Percentiles rank a stretch among this genome's conserved stretches.
Conservation (phyloP, 1,140 invertebrate species). For the Apis dorsata region DNA sequence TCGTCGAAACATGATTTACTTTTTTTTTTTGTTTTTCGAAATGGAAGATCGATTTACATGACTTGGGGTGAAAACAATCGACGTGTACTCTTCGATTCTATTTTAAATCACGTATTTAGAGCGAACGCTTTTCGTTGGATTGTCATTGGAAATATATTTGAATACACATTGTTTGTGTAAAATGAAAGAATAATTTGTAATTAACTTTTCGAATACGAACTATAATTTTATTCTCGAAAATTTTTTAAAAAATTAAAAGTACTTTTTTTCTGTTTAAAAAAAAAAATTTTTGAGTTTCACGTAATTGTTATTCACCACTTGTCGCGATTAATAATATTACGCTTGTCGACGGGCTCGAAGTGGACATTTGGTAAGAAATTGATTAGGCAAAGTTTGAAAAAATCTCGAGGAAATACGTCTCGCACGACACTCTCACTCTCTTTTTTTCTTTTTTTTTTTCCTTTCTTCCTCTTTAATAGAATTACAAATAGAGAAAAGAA, state of each 20-base stretch:
- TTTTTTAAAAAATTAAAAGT: neutral
- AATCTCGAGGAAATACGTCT: conserved; percentile 27
- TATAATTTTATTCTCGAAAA: too few species aligned
- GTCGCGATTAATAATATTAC: conserved; percentile 5
- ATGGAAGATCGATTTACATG: conserved; percentile 34
- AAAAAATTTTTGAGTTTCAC: neutral
- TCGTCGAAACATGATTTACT: conserved; percentile 33
- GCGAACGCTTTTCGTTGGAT: neutral
- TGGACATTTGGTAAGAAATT: conserved; percentile 47
- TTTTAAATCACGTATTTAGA: neutral
- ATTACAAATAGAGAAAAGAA: conserved; percentile 36
- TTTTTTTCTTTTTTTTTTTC: neutral
- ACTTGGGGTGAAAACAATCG: conserved; percentile 24
- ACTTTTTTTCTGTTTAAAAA: neutral
- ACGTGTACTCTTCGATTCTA: neutral
- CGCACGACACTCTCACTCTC: neutral
- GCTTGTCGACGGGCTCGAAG: conserved; percentile 22
- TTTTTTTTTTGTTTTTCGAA: conserved; percentile 14
- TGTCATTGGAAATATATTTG: neutral
- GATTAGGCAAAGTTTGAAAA: conserved; percentile 47
- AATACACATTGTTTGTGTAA: neutral
- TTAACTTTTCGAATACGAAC: too few species aligned
- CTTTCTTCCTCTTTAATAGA: neutral
- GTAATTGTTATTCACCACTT: conserved; percentile 6
- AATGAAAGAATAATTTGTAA: neutral